Evolutionary conservation across 2,888 invertebrate genomes (phyloP), one percentile per base, ranked within the genome.

Genomic region (Netelia melanura): DNA sequence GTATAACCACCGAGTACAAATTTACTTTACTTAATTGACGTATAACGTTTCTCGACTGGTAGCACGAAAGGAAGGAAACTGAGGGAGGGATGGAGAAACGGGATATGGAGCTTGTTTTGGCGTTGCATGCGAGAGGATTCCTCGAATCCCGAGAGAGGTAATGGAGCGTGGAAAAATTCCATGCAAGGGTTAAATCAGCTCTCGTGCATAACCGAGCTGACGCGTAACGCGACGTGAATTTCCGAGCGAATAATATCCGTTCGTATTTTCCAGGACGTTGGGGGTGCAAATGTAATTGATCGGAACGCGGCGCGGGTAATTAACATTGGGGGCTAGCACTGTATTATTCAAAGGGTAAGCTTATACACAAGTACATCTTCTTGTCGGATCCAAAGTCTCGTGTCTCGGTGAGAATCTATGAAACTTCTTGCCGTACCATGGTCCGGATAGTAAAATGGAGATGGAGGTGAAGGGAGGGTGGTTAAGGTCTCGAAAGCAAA

Each of bases 11-110:
- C 38, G 23, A 2, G 71, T 30, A 71, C 52, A 71, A 72, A 77
- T 84, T 81, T 58, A 68, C 67, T 81, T 68, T 72, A 77, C 17
- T 44, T 81, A 77, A 84, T 84, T 77, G 81, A 72, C 65, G 38
- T 74, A 72, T 43, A 68, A 77, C 38, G 67, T 67, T 21, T 38
- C 38, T 38, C 38, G 38, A 38, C 6, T 38, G 38, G 38, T 38
- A 38, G 38, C 38, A 38, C 8, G 38, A 38, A 38, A 38, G 38
- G 38, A 38, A 38, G 6, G 38, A 38, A 11, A n/a, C 43, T 23
- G n/a, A 56, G 38, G 38, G 38, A 38, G 6, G 5, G 5, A 38
- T 5, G 38, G 9, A 65, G 56, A 54, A 10, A 6, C 6, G 1
- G 38, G 38, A 6, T 38, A 6, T 38, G 5, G 38, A 1, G 38